Evolutionary conservation across 2,797 vertebrate species (phyloP).

Genomic region (Uromys caudimaculatus): DNA sequence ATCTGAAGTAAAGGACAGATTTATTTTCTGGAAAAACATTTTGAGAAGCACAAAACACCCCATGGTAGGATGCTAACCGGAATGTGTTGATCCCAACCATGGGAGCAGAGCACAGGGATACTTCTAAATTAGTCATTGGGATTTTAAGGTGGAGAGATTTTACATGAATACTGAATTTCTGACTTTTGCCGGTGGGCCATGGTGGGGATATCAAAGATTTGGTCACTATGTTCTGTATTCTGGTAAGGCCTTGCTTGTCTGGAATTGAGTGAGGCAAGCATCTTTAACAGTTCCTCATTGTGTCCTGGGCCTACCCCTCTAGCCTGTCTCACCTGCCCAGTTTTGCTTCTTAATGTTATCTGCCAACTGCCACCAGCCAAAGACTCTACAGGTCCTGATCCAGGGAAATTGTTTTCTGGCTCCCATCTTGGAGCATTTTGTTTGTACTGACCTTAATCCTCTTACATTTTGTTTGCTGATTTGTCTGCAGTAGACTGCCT

Average conservation of each 20-base stretch:
- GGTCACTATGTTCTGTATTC: background rate
- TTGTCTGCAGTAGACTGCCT: background rate
- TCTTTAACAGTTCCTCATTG: background rate
- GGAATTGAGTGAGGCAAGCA: background rate
- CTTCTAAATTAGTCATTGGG: background rate
- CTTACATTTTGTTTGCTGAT: background rate
- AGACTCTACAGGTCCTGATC: background rate
- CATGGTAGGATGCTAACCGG: background rate
- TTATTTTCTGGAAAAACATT: background rate
- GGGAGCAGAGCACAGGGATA: background rate
- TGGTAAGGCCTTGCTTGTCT: background rate
- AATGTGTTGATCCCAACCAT: background rate
- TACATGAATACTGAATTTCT: background rate
- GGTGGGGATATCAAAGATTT: background rate
- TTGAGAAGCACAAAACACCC: background rate
- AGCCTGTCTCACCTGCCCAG: background rate
- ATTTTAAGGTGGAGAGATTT: conserved; percentile 27
- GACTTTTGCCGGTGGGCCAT: background rate
- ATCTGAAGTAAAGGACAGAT: background rate
- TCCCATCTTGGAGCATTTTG: background rate
- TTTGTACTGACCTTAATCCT: background rate
- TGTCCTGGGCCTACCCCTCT: background rate
- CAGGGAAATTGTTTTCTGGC: conserved; percentile 33
- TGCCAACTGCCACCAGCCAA: background rate
- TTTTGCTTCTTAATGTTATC: background rate